A percentile compares a stretch with the other conserved stretches of the same genome.
phyloP scores from a whole-genome alignment of 2,113 vertebrate genomes.

The Falcunculus frontatus region DNA sequence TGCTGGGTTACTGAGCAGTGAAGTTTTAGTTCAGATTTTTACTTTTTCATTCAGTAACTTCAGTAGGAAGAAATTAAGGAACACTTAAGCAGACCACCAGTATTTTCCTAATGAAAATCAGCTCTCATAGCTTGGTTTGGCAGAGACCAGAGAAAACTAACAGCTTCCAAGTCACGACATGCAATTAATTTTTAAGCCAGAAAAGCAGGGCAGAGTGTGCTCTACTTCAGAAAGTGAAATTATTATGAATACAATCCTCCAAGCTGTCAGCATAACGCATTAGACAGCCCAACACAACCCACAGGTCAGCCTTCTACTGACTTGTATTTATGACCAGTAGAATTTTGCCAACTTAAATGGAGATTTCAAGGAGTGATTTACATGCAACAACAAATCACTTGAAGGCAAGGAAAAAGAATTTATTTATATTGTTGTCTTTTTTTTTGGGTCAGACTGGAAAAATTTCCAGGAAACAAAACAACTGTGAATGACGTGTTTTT shows the following conservation, averaged over 20 bases:
- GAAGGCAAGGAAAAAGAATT: background rate
- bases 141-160: background rate
- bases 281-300: background rate
- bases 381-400: background rate
- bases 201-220: background rate
- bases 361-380: background rate
- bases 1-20: background rate
- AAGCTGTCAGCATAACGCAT: background rate
- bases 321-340: background rate
- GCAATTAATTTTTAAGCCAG: constrained; percentile 18
- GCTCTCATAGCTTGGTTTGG: background rate
- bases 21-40: background rate
- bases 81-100: background rate
- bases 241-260: background rate
- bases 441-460: background rate
- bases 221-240: background rate
- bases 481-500: constrained; percentile 13
- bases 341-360: background rate
- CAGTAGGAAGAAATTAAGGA: background rate
- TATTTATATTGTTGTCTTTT: background rate
- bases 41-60: background rate
- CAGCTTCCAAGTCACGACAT: constrained; percentile 1
- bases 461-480: constrained; percentile 37
- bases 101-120: constrained; percentile 1
- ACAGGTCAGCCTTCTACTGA: background rate